A percentile compares a stretch with the other conserved stretches of the same genome.
These are phyloP conservation scores for Lacerta viridis DNA, from an alignment of 2,797 vertebrate genomes.

Conservation along the genomic window DNA sequence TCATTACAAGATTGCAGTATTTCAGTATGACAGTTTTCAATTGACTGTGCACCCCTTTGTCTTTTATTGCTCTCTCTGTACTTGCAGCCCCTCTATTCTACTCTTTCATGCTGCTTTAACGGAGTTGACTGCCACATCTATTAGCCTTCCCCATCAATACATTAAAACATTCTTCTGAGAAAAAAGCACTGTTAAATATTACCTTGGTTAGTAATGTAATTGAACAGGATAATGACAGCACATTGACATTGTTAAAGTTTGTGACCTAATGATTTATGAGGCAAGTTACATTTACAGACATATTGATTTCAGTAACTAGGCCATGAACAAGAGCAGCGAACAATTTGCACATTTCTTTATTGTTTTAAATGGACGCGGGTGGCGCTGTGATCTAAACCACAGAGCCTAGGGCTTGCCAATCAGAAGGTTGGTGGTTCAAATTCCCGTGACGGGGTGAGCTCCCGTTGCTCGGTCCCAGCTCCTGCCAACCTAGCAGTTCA, in stretches of 20 bases:
- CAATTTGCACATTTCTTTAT: constrained; percentile 37
- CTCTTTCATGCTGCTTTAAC: constrained; percentile 50
- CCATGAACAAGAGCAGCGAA: constrained; percentile 43
- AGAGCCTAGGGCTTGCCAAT: no score
- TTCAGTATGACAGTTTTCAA: background rate
- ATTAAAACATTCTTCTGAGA: constrained; percentile 61
- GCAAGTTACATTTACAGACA: constrained; percentile 65
- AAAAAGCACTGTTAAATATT: constrained; percentile 66
- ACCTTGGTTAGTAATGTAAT: constrained; percentile 70
- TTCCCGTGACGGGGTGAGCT: no score
- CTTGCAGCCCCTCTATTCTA: constrained; percentile 40
- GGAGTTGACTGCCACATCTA: constrained; percentile 49
- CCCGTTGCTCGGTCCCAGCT: no score
- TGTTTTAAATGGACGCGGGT: constrained; percentile 13
- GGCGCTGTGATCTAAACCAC: no score
- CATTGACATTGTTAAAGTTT: constrained; percentile 68
- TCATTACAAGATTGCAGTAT: constrained; percentile 28
- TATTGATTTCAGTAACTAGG: constrained; percentile 66
- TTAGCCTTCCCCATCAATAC: constrained; percentile 49
- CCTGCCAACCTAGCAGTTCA: no score
- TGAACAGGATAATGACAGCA: constrained; percentile 59
- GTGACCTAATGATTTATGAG: constrained; percentile 74
- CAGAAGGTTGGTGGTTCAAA: no score
- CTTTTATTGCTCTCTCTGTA: background rate
- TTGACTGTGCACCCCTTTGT: constrained; percentile 10